phyloP scores from a whole-genome alignment of 2,113 vertebrate species.

The Rattus rattus region DNA sequence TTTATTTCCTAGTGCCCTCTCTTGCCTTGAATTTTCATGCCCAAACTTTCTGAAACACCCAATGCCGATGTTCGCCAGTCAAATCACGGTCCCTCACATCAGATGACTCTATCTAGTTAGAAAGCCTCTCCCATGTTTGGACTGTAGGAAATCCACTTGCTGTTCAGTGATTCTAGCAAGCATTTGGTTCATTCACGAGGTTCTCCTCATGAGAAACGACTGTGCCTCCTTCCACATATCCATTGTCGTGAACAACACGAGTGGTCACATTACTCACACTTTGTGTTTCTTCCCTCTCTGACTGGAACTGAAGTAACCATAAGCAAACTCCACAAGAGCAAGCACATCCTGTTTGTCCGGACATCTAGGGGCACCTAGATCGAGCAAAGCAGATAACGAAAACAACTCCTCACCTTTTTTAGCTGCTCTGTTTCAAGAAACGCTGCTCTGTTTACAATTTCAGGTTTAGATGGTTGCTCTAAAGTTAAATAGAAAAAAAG shows the following conservation, averaged over 20 bases:
- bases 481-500: slow-evolving; percentile 83
- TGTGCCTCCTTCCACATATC: neutral
- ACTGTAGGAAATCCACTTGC: neutral
- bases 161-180: neutral
- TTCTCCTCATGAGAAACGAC: neutral
- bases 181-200: neutral
- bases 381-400: slow-evolving; percentile 31
- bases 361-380: neutral
- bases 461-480: slow-evolving; percentile 92
- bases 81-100: neutral
- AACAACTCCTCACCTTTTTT: slow-evolving; percentile 89
- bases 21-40: neutral
- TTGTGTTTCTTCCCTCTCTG: neutral
- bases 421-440: slow-evolving; percentile 93
- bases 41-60: neutral
- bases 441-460: slow-evolving; percentile 89
- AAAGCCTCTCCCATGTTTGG: neutral
- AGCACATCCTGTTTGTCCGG: neutral
- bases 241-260: neutral
- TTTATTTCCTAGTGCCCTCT: neutral
- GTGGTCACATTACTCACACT: neutral
- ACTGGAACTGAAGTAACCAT: neutral
- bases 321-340: neutral
- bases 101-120: neutral
- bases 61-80: neutral